Conservation (phyloP, 2,888 invertebrate species). For the Aelia acuminata region DNA sequence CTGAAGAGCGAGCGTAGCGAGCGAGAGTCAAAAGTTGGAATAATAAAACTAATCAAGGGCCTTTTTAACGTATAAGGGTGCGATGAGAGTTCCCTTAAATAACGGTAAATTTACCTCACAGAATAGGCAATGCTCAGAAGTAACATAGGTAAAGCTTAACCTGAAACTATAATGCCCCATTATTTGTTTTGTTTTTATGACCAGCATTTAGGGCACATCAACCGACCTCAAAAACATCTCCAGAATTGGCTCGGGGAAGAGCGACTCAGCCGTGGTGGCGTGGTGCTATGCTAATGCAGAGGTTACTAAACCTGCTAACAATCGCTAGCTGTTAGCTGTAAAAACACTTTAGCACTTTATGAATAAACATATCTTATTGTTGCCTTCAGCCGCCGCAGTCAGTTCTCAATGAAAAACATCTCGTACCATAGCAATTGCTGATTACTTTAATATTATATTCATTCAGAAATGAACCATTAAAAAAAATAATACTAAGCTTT, state of each 20-base stretch:
- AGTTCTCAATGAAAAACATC: neutral
- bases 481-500: no score
- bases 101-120: no score
- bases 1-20: no score
- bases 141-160: no score
- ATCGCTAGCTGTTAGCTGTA: slow-evolving; percentile 11
- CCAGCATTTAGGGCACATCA: neutral
- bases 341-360: slow-evolving; percentile 23
- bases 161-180: no score
- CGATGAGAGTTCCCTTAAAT: no score
- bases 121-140: no score
- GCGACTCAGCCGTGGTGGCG: neutral
- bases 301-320: slow-evolving; percentile 40
- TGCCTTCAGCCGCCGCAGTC: neutral
- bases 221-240: neutral
- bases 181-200: neutral
- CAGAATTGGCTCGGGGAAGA: neutral
- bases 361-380: slow-evolving; percentile 34
- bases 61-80: no score
- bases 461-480: neutral
- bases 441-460: neutral
- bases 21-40: no score
- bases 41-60: no score
- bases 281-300: neutral
- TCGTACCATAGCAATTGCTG: neutral